Conservation (phyloP, 1,140 invertebrate species). For the Rhizoglyphus robini region DNA sequence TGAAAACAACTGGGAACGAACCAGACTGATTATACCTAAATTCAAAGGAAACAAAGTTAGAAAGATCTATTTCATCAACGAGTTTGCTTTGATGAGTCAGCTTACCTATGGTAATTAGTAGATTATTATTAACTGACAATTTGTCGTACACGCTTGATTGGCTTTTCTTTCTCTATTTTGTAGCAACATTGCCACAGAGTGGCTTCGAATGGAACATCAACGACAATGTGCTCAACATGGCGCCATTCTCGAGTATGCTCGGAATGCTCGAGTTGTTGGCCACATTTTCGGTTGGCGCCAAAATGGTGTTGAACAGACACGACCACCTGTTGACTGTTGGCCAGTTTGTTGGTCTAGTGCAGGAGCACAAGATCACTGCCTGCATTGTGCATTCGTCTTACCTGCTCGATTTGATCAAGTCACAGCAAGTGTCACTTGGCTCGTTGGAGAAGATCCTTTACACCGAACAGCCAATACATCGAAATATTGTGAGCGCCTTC, state of each 20-base stretch:
- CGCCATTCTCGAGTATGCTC: neutral
- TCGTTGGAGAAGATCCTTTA: neutral
- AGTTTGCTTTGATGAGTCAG: neutral
- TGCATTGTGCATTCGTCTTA: neutral
- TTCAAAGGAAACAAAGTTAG: neutral
- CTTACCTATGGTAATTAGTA: conserved; percentile 3
- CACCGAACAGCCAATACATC: neutral
- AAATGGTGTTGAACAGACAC: neutral
- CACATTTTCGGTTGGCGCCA: neutral
- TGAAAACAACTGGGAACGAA: neutral
- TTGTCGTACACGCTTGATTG: neutral
- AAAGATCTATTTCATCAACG: neutral
- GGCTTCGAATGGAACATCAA: conserved; percentile 15
- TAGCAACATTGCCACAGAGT: conserved; percentile 8
- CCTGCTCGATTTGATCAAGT: neutral
- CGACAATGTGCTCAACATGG: neutral
- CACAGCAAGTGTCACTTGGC: neutral
- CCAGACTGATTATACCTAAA: neutral
- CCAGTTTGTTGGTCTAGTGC: neutral
- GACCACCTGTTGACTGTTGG: neutral
- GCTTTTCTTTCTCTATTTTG: neutral
- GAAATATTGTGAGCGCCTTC: neutral
- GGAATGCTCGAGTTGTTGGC: neutral
- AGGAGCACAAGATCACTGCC: neutral
- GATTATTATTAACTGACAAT: neutral